These are phyloP conservation scores for Lycophotia porphyrea DNA, from an alignment of 2,888 invertebrate genomes.

Conservation along the genomic window DNA sequence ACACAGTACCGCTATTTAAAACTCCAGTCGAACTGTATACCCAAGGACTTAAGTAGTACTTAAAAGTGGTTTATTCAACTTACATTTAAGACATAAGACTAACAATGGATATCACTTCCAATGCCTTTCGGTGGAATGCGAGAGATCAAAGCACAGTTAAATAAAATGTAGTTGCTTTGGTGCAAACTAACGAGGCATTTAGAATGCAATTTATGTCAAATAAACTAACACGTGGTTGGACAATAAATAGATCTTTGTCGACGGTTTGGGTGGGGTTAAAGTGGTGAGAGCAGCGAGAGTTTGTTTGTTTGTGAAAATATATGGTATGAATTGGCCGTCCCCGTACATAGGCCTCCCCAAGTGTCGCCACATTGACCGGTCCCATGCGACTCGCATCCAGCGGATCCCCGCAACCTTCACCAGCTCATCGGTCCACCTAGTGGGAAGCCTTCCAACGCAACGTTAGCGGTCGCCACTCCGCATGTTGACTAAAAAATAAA, in stretches of 20 bases:
- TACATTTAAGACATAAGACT: slow-evolving; percentile 56
- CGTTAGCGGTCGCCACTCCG: no score
- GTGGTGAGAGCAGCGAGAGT: slow-evolving; percentile 61
- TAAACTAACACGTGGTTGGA: slow-evolving; percentile 85
- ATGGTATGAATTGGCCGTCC: no score
- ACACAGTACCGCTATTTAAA: slow-evolving; percentile 33
- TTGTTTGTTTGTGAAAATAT: neutral
- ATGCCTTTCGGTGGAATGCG: slow-evolving; percentile 51
- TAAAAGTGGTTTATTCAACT: slow-evolving; percentile 56
- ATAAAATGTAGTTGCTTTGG: slow-evolving; percentile 74
- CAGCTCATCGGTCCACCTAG: no score
- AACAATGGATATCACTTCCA: slow-evolving; percentile 59
- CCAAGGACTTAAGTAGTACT: slow-evolving; percentile 36
- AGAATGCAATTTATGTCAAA: slow-evolving; percentile 87
- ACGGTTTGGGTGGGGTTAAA: slow-evolving; percentile 51
- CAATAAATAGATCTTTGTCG: slow-evolving; percentile 86
- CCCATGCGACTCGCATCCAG: no score
- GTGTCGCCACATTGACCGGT: no score
- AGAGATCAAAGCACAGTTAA: slow-evolving; percentile 79
- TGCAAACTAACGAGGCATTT: slow-evolving; percentile 82
- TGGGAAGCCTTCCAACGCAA: no score
- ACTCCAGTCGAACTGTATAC: slow-evolving; percentile 14
- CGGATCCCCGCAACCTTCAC: no score
- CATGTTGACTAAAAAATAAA: no score
- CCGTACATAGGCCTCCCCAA: no score